Percentiles rank a stretch among this genome's conserved stretches.
phyloP scores from a whole-genome alignment of 2,888 invertebrate species.

The Drosophila formosana region DNA sequence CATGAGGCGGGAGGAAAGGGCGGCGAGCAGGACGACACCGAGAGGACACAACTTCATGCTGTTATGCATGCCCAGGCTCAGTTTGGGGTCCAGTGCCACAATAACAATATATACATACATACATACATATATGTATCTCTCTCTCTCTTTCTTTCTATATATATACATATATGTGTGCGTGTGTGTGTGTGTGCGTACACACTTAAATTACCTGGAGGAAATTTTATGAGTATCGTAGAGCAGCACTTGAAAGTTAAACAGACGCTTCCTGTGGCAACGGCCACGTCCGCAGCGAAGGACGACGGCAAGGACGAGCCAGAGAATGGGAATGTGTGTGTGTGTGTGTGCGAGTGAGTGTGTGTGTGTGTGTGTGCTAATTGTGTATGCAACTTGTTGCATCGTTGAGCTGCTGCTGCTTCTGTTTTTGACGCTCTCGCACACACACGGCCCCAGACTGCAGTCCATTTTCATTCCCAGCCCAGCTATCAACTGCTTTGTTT shows the following conservation, averaged over 20 bases:
- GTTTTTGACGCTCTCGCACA: conserved; percentile 41
- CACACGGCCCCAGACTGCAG: conserved; percentile 32
- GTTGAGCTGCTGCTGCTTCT: conserved; percentile 29
- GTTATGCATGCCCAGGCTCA: conserved; percentile 41
- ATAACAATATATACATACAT: conserved; percentile 55
- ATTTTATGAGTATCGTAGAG: conserved; percentile 77
- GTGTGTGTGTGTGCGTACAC: conserved; percentile 7
- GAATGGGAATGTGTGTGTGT: conserved; percentile 17
- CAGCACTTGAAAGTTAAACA: conserved; percentile 79
- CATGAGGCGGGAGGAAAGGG: conserved; percentile 29
- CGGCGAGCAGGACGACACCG: conserved; percentile 28
- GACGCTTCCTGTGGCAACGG: conserved; percentile 66
- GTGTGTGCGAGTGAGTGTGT: conserved; percentile 5
- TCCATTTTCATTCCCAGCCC: conserved; percentile 37
- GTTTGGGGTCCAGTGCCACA: conserved; percentile 60
- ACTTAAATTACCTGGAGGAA: conserved; percentile 78
- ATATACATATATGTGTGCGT: background rate
- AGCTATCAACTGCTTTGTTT: conserved; percentile 53
- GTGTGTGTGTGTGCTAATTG: conserved; percentile 70
- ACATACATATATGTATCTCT: conserved; percentile 11
- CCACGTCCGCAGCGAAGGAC: conserved; percentile 44
- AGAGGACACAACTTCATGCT: conserved; percentile 50
- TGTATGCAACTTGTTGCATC: conserved; percentile 80
- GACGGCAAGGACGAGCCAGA: conserved; percentile 11
- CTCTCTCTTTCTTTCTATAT: background rate